phyloP scores from a whole-genome alignment of 2,888 invertebrate genomes.

The Mesoligia furuncula region DNA sequence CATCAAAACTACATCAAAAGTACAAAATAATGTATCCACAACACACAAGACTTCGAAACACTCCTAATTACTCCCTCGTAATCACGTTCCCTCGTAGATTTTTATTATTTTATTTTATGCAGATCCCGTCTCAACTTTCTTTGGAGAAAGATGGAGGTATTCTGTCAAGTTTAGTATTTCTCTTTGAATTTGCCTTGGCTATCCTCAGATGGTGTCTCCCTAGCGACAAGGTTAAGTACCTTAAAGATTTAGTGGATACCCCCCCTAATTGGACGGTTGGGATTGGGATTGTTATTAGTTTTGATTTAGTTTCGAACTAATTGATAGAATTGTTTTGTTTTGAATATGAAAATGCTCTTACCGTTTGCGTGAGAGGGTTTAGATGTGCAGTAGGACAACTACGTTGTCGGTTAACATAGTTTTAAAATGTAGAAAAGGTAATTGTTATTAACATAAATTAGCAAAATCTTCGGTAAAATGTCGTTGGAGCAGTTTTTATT shows the following conservation, averaged over 20 bases:
- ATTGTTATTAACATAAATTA: background rate
- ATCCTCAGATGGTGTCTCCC: slow-evolving; percentile 48
- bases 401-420: background rate
- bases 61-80: background rate
- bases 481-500: background rate
- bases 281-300: slow-evolving; percentile 7
- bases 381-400: background rate
- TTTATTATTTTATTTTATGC: slow-evolving; percentile 23
- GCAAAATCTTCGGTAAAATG: too few relatives aligned
- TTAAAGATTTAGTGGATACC: slow-evolving; percentile 26
- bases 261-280: slow-evolving; percentile 34
- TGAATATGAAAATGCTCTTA: background rate
- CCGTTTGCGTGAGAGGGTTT: background rate
- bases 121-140: slow-evolving; percentile 22
- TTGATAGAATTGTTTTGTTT: slow-evolving; percentile 7
- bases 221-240: slow-evolving; percentile 35
- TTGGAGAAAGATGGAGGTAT: slow-evolving; percentile 48
- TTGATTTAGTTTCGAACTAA: slow-evolving; percentile 17
- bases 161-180: slow-evolving; percentile 50
- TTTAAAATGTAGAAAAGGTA: background rate
- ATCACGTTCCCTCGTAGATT: background rate
- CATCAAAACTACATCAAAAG: background rate
- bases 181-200: slow-evolving; percentile 41
- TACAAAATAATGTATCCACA: background rate
- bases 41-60: background rate